These are phyloP conservation scores for Lanistes nyassanus DNA, from an alignment of 1,140 invertebrate genomes.

Conservation along the genomic window DNA sequence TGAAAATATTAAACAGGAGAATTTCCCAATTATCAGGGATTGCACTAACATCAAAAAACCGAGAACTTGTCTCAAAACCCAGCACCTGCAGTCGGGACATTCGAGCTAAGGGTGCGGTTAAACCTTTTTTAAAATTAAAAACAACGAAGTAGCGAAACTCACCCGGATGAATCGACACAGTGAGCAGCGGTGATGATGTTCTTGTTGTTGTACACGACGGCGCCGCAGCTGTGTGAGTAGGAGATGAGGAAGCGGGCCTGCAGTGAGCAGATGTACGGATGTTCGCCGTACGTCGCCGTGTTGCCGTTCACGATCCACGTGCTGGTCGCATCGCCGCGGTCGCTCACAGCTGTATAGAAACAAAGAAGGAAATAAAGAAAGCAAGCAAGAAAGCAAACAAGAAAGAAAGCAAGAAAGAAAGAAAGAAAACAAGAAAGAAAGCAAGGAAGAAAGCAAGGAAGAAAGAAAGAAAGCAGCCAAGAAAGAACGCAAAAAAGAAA, in stretches of 20 bases:
- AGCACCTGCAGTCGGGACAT: too few species aligned
- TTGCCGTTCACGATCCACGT: conserved; percentile 12
- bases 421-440: not conserved
- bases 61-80: too few species aligned
- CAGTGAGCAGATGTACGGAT: conserved; percentile 27
- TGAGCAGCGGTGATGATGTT: conserved; percentile 24
- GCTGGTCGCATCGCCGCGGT: not conserved
- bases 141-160: too few species aligned
- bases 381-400: not conserved
- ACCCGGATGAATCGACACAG: conserved; percentile 14
- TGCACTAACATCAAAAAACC: too few species aligned
- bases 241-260: conserved; percentile 7
- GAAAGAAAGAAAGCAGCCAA: not conserved
- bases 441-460: not conserved
- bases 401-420: not conserved
- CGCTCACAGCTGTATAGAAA: not conserved
- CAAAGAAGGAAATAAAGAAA: not conserved
- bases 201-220: conserved; percentile 3
- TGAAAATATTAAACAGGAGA: too few species aligned
- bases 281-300: conserved; percentile 8
- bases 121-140: too few species aligned
- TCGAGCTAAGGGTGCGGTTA: too few species aligned
- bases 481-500: too few species aligned
- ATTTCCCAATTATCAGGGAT: too few species aligned
- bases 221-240: conserved; percentile 24